These are phyloP conservation scores for Drosophila cardini DNA, from an alignment of 1,140 invertebrate genomes.

Conservation along the genomic window DNA sequence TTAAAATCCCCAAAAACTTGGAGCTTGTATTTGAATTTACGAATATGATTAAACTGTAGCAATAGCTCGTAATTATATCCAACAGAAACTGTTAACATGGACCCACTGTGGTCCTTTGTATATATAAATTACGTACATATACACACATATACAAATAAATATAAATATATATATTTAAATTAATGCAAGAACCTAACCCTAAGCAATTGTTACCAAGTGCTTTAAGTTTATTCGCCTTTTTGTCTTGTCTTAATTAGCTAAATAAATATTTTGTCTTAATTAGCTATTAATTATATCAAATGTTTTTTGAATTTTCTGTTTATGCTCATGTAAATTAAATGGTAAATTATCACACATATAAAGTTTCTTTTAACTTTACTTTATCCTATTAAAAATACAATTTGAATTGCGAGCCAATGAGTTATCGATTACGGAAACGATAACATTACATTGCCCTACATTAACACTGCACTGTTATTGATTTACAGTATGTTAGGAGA, in stretches of 20 bases:
- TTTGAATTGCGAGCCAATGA: no score
- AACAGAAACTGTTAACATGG: slow-evolving; percentile 69
- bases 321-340: slow-evolving; percentile 46
- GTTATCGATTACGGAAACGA: no score
- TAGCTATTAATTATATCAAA: slow-evolving; percentile 45
- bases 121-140: slow-evolving; percentile 32
- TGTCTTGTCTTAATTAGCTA: slow-evolving; percentile 58
- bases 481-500: no score
- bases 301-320: slow-evolving; percentile 73
- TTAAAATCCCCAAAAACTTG: slow-evolving; percentile 52
- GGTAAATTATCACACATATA: slow-evolving; percentile 24
- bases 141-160: slow-evolving; percentile 33
- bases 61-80: slow-evolving; percentile 26
- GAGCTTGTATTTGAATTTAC: slow-evolving; percentile 79
- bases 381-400: no score
- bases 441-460: no score
- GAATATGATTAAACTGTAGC: slow-evolving; percentile 61
- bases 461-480: no score
- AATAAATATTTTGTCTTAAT: slow-evolving; percentile 38
- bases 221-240: slow-evolving; percentile 70
- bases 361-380: no score
- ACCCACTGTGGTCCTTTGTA: slow-evolving; percentile 45
- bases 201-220: slow-evolving; percentile 79
- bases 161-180: slow-evolving; percentile 37
- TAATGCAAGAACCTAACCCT: slow-evolving; percentile 47